Evolutionary conservation across 2,113 vertebrate genomes (phyloP).

Genomic region (Varanus komodoensis): DNA sequence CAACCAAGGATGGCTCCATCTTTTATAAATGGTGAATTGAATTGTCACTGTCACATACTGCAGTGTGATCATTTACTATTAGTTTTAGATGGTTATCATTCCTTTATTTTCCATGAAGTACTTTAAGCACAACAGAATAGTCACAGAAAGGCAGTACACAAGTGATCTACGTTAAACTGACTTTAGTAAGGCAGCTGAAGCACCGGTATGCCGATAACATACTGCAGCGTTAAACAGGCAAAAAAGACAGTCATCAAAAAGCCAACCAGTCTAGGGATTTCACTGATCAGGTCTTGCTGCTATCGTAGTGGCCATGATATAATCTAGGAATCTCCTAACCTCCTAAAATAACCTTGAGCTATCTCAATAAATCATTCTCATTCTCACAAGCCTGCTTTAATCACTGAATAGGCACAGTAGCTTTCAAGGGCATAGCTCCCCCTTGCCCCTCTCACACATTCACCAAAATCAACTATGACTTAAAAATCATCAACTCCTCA

Average conservation of each 20-base stretch:
- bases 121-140: neutral
- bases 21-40: neutral
- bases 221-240: neutral
- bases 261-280: neutral
- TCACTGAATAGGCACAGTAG: neutral
- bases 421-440: accelerated
- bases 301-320: neutral
- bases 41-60: neutral
- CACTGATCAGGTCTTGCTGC: neutral
- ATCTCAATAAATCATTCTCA: neutral
- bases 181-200: neutral
- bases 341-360: neutral
- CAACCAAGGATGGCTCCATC: neutral
- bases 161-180: neutral
- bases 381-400: neutral
- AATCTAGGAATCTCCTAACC: neutral
- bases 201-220: neutral
- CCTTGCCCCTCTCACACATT: neutral
- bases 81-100: neutral
- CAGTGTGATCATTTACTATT: too few species aligned
- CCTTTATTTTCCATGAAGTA: neutral
- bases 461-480: neutral
- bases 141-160: neutral
- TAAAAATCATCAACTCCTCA: neutral
- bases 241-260: neutral